phyloP scores from a whole-genome alignment of 2,888 invertebrate genomes.

The Acleris laterana region DNA sequence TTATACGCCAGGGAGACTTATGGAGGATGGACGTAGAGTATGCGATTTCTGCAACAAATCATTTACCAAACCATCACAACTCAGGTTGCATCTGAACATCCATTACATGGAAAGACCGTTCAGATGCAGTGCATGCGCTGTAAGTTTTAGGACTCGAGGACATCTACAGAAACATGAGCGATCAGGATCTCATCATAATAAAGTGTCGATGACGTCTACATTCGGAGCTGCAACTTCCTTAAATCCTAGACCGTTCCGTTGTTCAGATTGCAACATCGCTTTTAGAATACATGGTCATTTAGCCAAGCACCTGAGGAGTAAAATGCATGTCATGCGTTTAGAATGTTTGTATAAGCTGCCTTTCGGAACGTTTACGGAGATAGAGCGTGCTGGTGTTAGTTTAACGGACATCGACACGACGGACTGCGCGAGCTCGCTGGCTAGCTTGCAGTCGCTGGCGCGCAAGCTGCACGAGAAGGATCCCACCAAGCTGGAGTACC shows the following conservation, averaged over 20 bases:
- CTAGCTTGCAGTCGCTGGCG: conserved; percentile 92
- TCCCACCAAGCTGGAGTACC: conserved; percentile 89
- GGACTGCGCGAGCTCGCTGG: conserved; percentile 97
- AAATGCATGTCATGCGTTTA: conserved; percentile 97
- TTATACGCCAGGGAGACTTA: conserved; percentile 82
- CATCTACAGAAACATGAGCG: conserved; percentile 97
- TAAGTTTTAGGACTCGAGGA: conserved; percentile 95
- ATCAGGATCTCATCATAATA: conserved; percentile 95
- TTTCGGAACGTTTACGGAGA: conserved; percentile 96
- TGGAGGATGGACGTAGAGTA: conserved; percentile 90
- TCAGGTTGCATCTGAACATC: conserved; percentile 96
- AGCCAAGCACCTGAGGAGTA: conserved; percentile 97
- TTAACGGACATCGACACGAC: conserved; percentile 98
- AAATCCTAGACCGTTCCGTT: conserved; percentile 98
- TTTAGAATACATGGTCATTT: conserved; percentile 98
- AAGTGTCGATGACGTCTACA: conserved; percentile 94
- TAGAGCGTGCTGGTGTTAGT: conserved; percentile 95
- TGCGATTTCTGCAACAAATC: conserved; percentile 95
- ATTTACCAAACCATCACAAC: conserved; percentile 95
- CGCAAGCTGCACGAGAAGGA: conserved; percentile 92
- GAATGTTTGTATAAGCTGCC: conserved; percentile 97
- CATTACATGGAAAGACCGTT: conserved; percentile 97
- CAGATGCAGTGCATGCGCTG: conserved; percentile 95
- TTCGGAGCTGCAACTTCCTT: conserved; percentile 93
- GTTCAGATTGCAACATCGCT: conserved; percentile 97